Evolutionary conservation across 2,888 invertebrate species (phyloP).

Genomic region (Diarsia brunnea): DNA sequence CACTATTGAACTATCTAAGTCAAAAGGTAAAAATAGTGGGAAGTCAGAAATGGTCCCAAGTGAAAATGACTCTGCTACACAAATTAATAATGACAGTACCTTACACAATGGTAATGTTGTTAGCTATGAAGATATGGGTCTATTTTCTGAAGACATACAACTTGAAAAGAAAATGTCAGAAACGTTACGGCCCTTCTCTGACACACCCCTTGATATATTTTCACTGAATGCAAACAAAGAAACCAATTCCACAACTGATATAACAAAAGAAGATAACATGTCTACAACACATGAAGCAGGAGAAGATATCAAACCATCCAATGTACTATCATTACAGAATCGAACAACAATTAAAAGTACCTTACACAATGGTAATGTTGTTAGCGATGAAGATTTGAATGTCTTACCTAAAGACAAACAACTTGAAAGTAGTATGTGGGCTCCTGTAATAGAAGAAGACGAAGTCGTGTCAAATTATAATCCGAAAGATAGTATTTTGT

Average conservation of each 20-base stretch:
- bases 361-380: constrained; percentile 18
- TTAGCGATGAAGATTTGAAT: constrained; percentile 73
- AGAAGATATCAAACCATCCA: constrained; percentile 11
- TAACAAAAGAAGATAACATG: constrained; percentile 7
- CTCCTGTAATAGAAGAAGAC: constrained; percentile 20
- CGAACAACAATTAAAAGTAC: constrained; percentile 6
- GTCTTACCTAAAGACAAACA: constrained; percentile 64
- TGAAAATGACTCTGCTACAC: constrained; percentile 6
- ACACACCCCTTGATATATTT: neutral
- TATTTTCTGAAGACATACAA: constrained; percentile 64
- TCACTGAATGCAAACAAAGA: neutral
- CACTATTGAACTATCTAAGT: constrained; percentile 18
- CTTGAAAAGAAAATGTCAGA: constrained; percentile 15
- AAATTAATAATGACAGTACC: constrained; percentile 5
- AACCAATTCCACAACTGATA: neutral
- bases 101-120: constrained; percentile 38
- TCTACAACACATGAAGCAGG: neutral
- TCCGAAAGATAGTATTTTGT: constrained; percentile 77
- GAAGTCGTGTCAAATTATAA: constrained; percentile 22
- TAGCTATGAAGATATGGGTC: constrained; percentile 72
- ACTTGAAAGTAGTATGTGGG: constrained; percentile 6
- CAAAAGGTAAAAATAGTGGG: constrained; percentile 13
- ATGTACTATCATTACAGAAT: constrained; percentile 53
- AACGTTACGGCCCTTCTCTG: neutral
- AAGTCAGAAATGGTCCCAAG: constrained; percentile 1